Evolutionary conservation across 2,113 vertebrate genomes (phyloP).

Genomic region (Calidris pugnax): DNA sequence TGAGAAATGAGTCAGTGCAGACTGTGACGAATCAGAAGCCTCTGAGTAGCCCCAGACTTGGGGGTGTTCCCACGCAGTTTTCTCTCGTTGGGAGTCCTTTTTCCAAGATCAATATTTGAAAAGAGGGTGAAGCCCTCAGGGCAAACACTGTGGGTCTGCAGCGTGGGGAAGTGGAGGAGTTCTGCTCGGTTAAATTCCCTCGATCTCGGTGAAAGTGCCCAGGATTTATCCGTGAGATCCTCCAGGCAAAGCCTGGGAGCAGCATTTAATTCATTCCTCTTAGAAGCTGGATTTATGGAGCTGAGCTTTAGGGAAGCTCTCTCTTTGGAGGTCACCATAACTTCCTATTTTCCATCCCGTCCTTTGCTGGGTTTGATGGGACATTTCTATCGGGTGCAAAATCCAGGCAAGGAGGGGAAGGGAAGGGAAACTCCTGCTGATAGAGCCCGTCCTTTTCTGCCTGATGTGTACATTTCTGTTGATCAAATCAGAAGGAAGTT

Average conservation of each 20-base stretch:
- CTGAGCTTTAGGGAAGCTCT: not conserved
- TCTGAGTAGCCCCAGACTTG: not conserved
- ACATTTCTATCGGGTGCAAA: not conserved
- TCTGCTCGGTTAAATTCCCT: not conserved
- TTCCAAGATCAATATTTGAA: not conserved
- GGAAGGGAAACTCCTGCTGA: not conserved
- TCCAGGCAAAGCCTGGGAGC: not conserved
- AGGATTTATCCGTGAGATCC: not conserved
- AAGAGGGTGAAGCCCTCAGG: not conserved
- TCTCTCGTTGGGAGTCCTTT: not conserved
- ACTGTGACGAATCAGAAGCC: not conserved
- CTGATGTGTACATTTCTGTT: not conserved
- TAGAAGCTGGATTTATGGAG: not conserved
- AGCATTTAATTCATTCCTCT: not conserved
- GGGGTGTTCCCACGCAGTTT: not conserved
- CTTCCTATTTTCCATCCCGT: not conserved
- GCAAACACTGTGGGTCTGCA: not conserved
- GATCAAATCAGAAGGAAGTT: not conserved
- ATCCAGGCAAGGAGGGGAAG: not conserved
- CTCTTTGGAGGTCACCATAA: not conserved
- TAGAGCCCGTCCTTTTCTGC: not conserved
- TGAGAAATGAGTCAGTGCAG: not conserved
- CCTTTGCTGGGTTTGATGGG: not conserved
- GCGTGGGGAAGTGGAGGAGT: rapidly evolving
- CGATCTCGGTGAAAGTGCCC: not conserved